phyloP scores from a whole-genome alignment of 2,113 vertebrate species.

The Periophthalmodon schlosseri region DNA sequence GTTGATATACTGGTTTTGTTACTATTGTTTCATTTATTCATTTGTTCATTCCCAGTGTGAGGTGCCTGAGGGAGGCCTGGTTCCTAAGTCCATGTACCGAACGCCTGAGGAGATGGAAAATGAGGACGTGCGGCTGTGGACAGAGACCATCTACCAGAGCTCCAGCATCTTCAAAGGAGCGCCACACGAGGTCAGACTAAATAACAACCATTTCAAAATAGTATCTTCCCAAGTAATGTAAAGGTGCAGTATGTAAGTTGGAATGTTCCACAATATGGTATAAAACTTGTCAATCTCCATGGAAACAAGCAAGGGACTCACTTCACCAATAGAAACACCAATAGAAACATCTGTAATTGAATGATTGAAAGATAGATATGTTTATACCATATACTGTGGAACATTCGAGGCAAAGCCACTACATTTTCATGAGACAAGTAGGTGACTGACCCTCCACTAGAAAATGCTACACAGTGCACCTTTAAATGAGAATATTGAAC shows the following conservation, averaged over 20 bases:
- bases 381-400: no score
- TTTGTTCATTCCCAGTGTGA: conserved; percentile 81
- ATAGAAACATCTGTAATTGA: no score
- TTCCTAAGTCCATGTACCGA: conserved; percentile 94
- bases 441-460: neutral
- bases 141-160: conserved; percentile 96
- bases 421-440: no score
- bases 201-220: neutral
- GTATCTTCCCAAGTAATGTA: neutral
- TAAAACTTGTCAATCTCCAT: no score
- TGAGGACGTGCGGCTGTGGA: conserved; percentile 91
- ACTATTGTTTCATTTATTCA: neutral
- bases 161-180: conserved; percentile 87
- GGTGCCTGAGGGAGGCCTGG: conserved; percentile 93
- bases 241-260: neutral
- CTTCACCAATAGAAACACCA: no score
- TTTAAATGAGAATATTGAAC: neutral
- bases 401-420: no score
- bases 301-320: no score
- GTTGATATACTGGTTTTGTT: no score
- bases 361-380: no score
- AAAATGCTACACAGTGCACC: no score
- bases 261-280: neutral
- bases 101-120: conserved; percentile 93
- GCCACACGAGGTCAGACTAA: conserved; percentile 84